Percentiles rank a stretch among this genome's conserved stretches.
Evolutionary conservation across 2,797 vertebrate species (phyloP).

Genomic region (Phrynocephalus guinanensis): DNA sequence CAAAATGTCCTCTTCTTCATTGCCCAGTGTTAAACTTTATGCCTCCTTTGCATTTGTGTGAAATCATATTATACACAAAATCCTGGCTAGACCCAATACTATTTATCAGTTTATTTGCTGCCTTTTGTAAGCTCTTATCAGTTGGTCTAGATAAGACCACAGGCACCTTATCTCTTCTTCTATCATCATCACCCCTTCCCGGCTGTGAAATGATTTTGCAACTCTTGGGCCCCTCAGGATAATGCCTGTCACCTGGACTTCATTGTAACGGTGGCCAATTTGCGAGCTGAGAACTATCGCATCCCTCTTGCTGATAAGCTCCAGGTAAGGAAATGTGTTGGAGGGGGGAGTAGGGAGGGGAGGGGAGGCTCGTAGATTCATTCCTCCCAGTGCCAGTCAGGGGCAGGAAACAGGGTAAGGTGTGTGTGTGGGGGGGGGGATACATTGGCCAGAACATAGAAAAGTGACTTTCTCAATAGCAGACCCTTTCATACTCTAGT

Average conservation of each 20-base stretch:
- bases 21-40: background rate
- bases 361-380: background rate
- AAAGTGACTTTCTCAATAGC: too few relatives aligned
- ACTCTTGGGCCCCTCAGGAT: slow-evolving; percentile 76
- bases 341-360: slow-evolving; percentile 1
- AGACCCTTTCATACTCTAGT: too few relatives aligned
- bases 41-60: background rate
- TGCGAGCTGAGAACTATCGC: slow-evolving; percentile 88
- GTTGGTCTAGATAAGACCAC: slow-evolving; percentile 1
- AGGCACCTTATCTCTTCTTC: background rate
- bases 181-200: background rate
- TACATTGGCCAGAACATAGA: background rate
- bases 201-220: background rate
- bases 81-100: background rate
- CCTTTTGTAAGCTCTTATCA: background rate
- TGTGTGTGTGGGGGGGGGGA: background rate
- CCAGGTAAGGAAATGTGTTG: slow-evolving; percentile 73
- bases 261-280: slow-evolving; percentile 85
- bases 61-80: background rate
- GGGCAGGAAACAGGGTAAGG: background rate
- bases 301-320: slow-evolving; percentile 80
- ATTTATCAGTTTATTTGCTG: background rate
- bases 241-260: slow-evolving; percentile 88
- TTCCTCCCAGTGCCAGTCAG: background rate
- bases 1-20: background rate